phyloP scores from a whole-genome alignment of 1,140 invertebrate species.

The Ganaspis sp. region DNA sequence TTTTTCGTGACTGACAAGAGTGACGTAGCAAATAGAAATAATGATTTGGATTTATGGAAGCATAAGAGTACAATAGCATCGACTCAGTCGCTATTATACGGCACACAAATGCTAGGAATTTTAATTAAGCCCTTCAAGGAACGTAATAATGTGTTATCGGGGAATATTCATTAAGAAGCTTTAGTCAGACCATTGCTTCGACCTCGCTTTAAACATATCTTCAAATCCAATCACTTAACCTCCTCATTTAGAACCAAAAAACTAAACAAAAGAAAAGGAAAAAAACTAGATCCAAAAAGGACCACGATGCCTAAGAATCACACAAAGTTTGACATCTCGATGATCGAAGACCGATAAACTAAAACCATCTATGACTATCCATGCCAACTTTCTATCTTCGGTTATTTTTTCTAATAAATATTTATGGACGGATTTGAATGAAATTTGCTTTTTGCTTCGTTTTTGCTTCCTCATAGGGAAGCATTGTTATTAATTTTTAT shows the following conservation, averaged over 20 bases:
- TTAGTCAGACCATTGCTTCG: conserved; percentile 39
- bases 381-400: not conserved
- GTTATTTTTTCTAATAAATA: too few relatives aligned
- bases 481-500: too few relatives aligned
- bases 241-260: not conserved
- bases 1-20: not conserved
- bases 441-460: too few relatives aligned
- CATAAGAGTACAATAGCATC: not conserved
- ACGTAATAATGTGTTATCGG: conserved; percentile 40
- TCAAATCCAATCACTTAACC: conserved; percentile 11
- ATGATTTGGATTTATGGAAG: not conserved
- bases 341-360: conserved; percentile 2
- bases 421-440: too few relatives aligned
- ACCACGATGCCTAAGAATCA: not conserved
- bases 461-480: too few relatives aligned
- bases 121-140: conserved; percentile 49
- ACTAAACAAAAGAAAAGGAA: not conserved
- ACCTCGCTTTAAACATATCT: conserved; percentile 1
- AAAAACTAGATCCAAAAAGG: conserved; percentile 1
- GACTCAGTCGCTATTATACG: conserved; percentile 40
- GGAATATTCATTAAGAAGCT: conserved; percentile 48
- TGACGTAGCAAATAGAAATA: conserved; percentile 1
- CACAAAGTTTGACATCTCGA: not conserved
- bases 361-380: not conserved
- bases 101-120: conserved; percentile 45